phyloP scores from a whole-genome alignment of 2,888 invertebrate genomes.

The Strigamia maritima region DNA sequence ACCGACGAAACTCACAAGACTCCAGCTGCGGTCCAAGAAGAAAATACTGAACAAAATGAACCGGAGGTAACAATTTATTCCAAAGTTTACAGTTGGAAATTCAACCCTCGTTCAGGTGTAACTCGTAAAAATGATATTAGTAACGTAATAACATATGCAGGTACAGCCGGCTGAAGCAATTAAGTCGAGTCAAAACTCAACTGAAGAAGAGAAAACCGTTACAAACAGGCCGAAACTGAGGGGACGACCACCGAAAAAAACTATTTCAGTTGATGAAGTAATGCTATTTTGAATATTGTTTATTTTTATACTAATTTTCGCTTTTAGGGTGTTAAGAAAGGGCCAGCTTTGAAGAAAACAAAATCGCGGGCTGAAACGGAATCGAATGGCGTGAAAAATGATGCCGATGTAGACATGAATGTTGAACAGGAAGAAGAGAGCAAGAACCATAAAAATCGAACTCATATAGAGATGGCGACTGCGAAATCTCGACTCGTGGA shows the following conservation, averaged over 20 bases:
- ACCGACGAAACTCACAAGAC: not conserved
- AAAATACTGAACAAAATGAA: not conserved
- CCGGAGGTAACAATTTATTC: not conserved
- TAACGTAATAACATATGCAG: too few species aligned
- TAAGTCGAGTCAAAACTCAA: too few species aligned
- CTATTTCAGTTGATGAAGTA: too few species aligned
- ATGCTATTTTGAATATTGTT: too few species aligned
- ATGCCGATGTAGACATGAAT: not conserved
- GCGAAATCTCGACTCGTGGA: not conserved
- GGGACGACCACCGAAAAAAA: too few species aligned
- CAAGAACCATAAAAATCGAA: not conserved
- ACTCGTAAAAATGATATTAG: too few species aligned
- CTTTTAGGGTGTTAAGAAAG: not conserved
- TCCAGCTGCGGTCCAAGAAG: not conserved
- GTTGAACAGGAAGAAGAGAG: not conserved
- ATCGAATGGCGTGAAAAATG: not conserved
- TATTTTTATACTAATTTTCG: not conserved
- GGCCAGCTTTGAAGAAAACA: not conserved
- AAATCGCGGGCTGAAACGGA: not conserved
- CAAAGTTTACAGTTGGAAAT: not conserved
- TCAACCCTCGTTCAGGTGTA: too few species aligned
- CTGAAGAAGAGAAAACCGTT: too few species aligned
- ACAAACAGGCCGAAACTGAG: too few species aligned
- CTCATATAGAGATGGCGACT: not conserved
- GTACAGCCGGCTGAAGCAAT: too few species aligned